Evolutionary conservation across 2,113 vertebrate species (phyloP), one percentile per base, ranked within the genome.

Genomic region (Caracal caracal): DNA sequence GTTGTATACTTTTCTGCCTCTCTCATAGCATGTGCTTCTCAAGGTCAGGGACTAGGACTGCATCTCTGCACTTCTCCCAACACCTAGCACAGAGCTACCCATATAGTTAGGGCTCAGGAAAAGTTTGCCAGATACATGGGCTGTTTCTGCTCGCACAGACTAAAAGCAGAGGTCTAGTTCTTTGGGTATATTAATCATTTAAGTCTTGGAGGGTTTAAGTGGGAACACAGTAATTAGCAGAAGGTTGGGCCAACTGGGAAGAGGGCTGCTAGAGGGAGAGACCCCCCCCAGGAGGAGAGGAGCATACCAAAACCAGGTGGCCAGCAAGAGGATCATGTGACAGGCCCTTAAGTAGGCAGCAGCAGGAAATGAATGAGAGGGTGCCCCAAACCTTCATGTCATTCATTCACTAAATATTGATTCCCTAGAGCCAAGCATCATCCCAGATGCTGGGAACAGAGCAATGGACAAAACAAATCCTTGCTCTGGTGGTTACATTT

Each of bases 151-250:
- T 90, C 47, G 19, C 70, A 53, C 8, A 33, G 33, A 93, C 63
- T 61, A 83, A 94, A 85, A 81, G 56, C 30, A 89, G 65, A 76
- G 51, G 61, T 84, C 37, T 75, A 26, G 33, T 82, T 43, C 75
- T 35, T 20, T 63, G 56, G 33, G 37, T 10, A 56, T 73, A 73
- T 73, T 90, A 73, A 76, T 40, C 56, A 65, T 40, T 47, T 65
- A 95, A 49, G 26, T 95, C 56, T 93, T 37, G 15, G 70, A 94
- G 79, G 53, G 85, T 49, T 89, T 94, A 86, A 33, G 24, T 65
- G 16, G 47, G 51, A 93, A 94, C 61, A 68, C 6, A 83, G 76
- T 13, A 85, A 76, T 85, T 19, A 80, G 47, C 63, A 83, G 59
- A 93, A 93, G 37, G 35, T 2, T 37, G 40, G 40, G 35, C 40